Base-by-base conservation (phyloP, 2,888 invertebrate genomes). In the Drosophila paramelanica region DNA sequence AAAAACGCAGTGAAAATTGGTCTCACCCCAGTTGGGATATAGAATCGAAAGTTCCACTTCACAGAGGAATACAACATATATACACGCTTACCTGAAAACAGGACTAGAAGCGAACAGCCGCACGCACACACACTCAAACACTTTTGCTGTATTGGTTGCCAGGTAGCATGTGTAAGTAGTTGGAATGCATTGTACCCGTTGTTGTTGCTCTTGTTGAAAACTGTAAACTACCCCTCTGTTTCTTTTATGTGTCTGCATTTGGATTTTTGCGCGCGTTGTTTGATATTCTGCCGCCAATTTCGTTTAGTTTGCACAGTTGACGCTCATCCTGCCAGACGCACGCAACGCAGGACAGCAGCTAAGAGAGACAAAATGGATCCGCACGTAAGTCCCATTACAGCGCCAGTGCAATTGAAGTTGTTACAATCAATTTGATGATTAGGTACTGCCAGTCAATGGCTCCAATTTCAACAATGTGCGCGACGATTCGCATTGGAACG, bases 271-370 rank as follows among this genome's bases (percentile, higher is more conserved):
- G 66, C 67, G 64, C 72, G 80, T 71, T 62, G 25, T 14, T 51
- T 65, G 47, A 58, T 47, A 79, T 82, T 81, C 66, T 87, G 82
- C 83, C 88, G 83, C 82, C 88, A 83, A 83, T 73, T 81, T 77
- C 50, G 10, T 45, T 38, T 14, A n/a, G 23, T 55, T 42, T 25
- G 45, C 55, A 52, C 82, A 83, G 72, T 83, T 47, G 72, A 78
- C 71, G 71, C 69, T 50, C 52, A 73, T 51, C 76, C 55, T 41
- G 50, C 67, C 45, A 59, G 49, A 57, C 49, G 66, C 42, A 57
- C 52, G 27, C 70, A 64, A 50, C 69, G 49, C 45, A 45, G 68
- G 47, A 60, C 23, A 36, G n/a, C 43, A n/a, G 45, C 27, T 27
- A 53, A 36, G 55, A 41, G 52, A 7, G 27, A 14, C 13, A 70